Percentiles rank a stretch among this genome's conserved stretches.
Conservation (phyloP, 2,113 vertebrate species). For the Falcunculus frontatus region DNA sequence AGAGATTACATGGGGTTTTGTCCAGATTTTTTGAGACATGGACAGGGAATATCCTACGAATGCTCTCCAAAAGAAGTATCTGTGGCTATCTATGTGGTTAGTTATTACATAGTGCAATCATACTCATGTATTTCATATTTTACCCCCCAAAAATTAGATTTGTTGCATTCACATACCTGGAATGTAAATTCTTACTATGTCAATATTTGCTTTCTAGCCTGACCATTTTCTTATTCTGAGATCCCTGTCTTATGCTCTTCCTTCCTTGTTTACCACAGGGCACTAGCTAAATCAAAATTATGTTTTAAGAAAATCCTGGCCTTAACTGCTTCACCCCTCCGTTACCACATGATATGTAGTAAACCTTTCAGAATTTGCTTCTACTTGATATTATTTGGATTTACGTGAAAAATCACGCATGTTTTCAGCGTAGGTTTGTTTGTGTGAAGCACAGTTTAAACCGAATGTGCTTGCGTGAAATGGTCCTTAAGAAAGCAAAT, state of each 20-base stretch:
- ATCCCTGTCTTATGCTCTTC: not conserved
- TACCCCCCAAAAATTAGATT: not conserved
- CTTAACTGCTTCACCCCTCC: not conserved
- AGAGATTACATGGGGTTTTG: not conserved
- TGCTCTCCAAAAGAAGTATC: not conserved
- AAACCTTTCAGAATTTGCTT: not conserved
- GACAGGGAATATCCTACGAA: not conserved
- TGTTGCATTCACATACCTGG: not conserved
- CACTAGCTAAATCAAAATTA: not conserved
- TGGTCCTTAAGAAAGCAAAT: not conserved
- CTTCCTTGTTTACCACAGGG: not conserved
- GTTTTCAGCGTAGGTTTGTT: not conserved
- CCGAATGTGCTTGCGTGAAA: not conserved
- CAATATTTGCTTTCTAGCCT: not conserved
- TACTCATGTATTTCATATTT: not conserved
- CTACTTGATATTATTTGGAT: not conserved
- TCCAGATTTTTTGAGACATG: not conserved
- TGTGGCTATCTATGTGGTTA: not conserved
- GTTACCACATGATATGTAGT: not conserved
- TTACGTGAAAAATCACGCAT: not conserved
- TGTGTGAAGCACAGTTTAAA: not conserved
- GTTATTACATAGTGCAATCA: not conserved
- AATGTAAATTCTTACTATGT: not conserved
- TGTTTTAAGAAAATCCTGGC: not conserved
- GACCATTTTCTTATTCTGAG: not conserved